Conservation (phyloP, 2,113 vertebrate species). For the Varanus komodoensis region DNA sequence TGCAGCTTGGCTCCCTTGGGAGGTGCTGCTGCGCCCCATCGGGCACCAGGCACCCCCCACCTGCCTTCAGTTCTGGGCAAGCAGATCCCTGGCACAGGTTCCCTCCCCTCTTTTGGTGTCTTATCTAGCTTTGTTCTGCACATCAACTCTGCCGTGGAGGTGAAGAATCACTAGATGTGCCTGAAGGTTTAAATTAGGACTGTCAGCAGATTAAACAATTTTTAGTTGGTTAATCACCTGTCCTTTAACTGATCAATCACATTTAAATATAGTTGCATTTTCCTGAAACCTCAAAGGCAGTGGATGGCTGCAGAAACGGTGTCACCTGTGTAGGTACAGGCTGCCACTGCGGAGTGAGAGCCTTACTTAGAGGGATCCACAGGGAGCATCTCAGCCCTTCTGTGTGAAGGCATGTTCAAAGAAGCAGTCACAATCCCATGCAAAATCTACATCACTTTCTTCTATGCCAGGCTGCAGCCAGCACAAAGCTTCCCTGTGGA, state of each 20-base stretch:
- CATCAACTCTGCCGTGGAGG: neutral
- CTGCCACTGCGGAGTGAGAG: neutral
- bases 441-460: too few species aligned
- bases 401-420: neutral
- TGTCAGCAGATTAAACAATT: neutral
- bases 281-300: neutral
- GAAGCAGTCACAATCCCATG: neutral
- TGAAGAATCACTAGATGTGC: neutral
- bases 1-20: conserved; percentile 20
- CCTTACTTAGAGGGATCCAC: neutral
- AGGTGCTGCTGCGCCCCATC: conserved; percentile 11
- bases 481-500: neutral
- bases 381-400: neutral
- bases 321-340: too few species aligned
- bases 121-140: conserved; percentile 14
- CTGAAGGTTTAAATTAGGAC: neutral
- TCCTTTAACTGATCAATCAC: neutral
- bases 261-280: neutral
- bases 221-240: conserved; percentile 1
- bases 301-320: neutral
- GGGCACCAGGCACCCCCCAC: too few species aligned
- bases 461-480: neutral
- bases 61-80: neutral
- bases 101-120: conserved; percentile 5
- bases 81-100: conserved; percentile 20